Evolutionary conservation across 2,113 vertebrate species (phyloP), one percentile per base, ranked within the genome.

Genomic region (Propithecus coquereli): DNA sequence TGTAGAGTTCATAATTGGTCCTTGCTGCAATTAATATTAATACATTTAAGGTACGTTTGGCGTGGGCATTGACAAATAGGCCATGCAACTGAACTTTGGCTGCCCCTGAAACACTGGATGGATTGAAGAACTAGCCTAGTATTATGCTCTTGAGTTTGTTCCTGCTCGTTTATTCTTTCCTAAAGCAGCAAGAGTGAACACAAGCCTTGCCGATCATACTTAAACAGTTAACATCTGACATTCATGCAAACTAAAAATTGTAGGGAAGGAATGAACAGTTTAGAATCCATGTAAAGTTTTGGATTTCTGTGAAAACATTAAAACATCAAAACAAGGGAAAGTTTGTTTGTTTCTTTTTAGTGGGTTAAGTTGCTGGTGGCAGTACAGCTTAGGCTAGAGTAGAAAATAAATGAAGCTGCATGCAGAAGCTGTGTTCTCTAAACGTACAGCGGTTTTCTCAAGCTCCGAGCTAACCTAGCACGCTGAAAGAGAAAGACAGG

Each of bases 391-490:
- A 89, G 87, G 45, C 80, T 70, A 71, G 83, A 45, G 50, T 71
- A 63, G 79, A 82, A 97, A 93, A 94, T 63, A 87, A 95, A 97
- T 90, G 89, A 95, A 79, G 61, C 20, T 84, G 94, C 59, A 23
- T n/a, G 81, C 20, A 91, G 83, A 96, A 92, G 88, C 34, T 95
- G n/a, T 54, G 3, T 95, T 98, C 96, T 97, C 79, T 95, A 93
- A 97, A 95, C 76, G 37, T n/a, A 87, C 65, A 63, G 2, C 13
- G 23, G 12, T 77, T 97, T 94, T 87, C 74, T 81, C 22, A 94
- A 86, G 96, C 96, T 98, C 88, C 93, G 92, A 96, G 73, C 61
- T 95, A 97, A 50, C 57, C 83, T 52, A 96, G 79, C 94, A 93
- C 63, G 65, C 52, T 91, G 82, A 86, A 30, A 95, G 66, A 87